Percentiles rank a stretch among this genome's conserved stretches.
Conservation (phyloP, 2,113 vertebrate genomes). For the Tylochromis polylepis region DNA sequence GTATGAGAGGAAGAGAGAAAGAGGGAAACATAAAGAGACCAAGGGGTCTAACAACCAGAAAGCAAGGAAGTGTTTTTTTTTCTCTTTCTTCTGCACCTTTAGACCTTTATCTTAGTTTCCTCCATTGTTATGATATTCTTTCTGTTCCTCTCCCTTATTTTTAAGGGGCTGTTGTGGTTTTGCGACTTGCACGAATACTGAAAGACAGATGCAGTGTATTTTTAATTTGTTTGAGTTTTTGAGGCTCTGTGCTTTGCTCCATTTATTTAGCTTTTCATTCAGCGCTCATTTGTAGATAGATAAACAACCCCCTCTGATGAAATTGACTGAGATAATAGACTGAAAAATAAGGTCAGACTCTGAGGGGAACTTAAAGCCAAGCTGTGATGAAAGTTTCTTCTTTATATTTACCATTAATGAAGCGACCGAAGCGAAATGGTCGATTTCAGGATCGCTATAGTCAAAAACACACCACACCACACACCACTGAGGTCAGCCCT, state of each 20-base stretch:
- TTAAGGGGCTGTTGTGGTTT: not conserved
- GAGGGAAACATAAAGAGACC: conserved; percentile 19
- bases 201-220: not conserved
- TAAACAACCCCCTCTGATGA: not conserved
- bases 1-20: conserved; percentile 22
- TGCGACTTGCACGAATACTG: not conserved
- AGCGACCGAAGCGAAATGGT: not conserved
- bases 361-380: not conserved
- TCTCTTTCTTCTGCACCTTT: not conserved
- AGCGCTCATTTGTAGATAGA: not conserved
- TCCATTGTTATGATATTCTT: not conserved
- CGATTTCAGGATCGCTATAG: not conserved
- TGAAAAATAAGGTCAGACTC: not conserved
- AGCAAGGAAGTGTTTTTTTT: not conserved
- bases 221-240: not conserved
- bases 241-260: not conserved
- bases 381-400: not conserved
- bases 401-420: not conserved
- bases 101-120: not conserved
- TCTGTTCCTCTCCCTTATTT: not conserved
- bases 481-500: not conserved
- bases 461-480: not conserved
- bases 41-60: not conserved
- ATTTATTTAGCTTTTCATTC: not conserved
- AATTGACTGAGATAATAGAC: not conserved